Percentiles rank a stretch among this genome's conserved stretches.
phyloP scores from a whole-genome alignment of 2,888 invertebrate species.

The Apotomis capreana region DNA sequence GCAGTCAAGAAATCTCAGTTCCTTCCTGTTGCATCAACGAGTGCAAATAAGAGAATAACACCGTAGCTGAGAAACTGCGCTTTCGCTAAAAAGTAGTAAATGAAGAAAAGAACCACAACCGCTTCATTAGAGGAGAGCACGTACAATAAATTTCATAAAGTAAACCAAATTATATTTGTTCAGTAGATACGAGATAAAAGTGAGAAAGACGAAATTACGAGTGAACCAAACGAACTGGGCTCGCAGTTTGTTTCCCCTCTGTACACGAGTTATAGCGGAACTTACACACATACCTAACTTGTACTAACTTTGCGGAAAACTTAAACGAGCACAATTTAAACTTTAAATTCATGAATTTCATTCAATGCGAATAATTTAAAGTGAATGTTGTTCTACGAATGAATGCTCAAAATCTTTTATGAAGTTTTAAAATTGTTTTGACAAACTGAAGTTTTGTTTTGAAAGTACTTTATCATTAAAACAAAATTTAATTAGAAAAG shows the following conservation, averaged over 20 bases:
- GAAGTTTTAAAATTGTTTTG: background rate
- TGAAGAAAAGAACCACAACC: slow-evolving; percentile 47
- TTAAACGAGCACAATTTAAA: slow-evolving; percentile 57
- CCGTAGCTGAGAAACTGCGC: slow-evolving; percentile 1
- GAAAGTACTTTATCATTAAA: too few relatives aligned
- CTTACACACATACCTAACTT: slow-evolving; percentile 50
- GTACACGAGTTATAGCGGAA: slow-evolving; percentile 43
- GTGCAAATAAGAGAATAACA: background rate
- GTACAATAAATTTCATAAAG: slow-evolving; percentile 23
- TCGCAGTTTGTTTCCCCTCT: slow-evolving; percentile 45
- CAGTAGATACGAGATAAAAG: slow-evolving; percentile 44
- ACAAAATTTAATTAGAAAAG: too few relatives aligned
- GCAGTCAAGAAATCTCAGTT: background rate
- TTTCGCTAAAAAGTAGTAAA: background rate
- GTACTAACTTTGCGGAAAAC: slow-evolving; percentile 51
- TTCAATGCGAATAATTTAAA: slow-evolving; percentile 45
- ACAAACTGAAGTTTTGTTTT: background rate
- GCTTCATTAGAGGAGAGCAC: slow-evolving; percentile 32
- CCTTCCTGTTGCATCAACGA: background rate
- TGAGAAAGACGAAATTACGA: slow-evolving; percentile 45
- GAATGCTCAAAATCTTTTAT: slow-evolving; percentile 18
- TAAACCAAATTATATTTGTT: slow-evolving; percentile 42
- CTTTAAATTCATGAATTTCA: slow-evolving; percentile 55
- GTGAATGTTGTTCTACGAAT: slow-evolving; percentile 37
- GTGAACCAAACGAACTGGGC: slow-evolving; percentile 44